Evolutionary conservation across 2,797 vertebrate species (phyloP).

Genomic region (Jordanella pulchra): DNA sequence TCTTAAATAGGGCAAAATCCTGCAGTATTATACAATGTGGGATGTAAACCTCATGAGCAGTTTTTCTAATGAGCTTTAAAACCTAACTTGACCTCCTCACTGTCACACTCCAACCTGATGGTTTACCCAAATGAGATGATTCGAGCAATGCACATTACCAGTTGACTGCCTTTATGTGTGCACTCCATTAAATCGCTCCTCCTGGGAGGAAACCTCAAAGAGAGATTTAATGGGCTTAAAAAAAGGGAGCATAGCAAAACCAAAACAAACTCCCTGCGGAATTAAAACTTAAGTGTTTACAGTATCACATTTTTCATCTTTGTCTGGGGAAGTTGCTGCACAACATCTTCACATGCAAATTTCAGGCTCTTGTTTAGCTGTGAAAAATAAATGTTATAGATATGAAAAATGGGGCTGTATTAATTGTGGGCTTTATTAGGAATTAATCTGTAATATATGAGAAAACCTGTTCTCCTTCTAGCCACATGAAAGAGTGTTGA

Average conservation of each 20-base stretch:
- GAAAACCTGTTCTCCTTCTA: neutral
- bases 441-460: neutral
- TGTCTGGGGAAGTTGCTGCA: neutral
- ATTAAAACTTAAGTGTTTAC: neutral
- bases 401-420: neutral
- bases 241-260: slow-evolving; percentile 9
- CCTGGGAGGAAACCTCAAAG: slow-evolving; percentile 7
- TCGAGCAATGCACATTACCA: slow-evolving; percentile 6
- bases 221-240: slow-evolving; percentile 8
- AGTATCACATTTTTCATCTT: slow-evolving; percentile 2
- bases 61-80: neutral
- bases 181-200: slow-evolving; percentile 7
- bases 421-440: neutral
- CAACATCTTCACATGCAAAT: neutral
- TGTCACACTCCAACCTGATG: neutral
- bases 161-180: neutral
- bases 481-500: neutral
- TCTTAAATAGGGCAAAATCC: neutral
- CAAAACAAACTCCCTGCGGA: slow-evolving; percentile 7
- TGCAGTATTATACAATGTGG: neutral
- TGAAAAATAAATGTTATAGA: neutral
- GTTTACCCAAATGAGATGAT: slow-evolving; percentile 1
- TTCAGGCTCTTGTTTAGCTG: neutral
- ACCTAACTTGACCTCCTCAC: neutral
- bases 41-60: neutral